Evolutionary conservation across 2,888 invertebrate species (phyloP), one percentile per base, ranked within the genome.

Genomic region (Chironomus tentans): DNA sequence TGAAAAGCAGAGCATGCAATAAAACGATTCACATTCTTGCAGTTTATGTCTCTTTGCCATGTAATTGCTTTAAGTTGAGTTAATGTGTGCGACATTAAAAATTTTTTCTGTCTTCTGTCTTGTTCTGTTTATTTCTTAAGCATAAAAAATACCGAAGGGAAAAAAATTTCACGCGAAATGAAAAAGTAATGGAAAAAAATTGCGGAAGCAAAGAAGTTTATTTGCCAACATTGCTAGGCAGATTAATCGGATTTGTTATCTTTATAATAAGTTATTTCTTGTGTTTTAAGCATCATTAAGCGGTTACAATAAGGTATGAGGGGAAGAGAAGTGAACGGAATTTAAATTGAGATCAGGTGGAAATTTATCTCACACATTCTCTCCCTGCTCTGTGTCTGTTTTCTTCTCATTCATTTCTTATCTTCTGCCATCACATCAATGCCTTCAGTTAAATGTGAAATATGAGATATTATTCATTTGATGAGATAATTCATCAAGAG

Each of bases 391-490:
- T n/a, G n/a, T n/a, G n/a, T 56, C 28, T 12, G 10, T 71, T 71
- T 22, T n/a, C 50, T n/a, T 38, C n/a, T 38, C 22, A 12, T 28
- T 28, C 15, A 12, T n/a, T 38, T 68, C 7, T 56, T 28, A 22
- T 38, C 10, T 46, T 38, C 18, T 7, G 18, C 56, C 15, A 15
- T 15, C 50, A 50, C 15, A 15, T 15, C 56, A 56, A 56, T 15
- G 15, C 70, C 70, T 48, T 50, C 2, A 70, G 70, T 50, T 38
- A 72, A 72, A 22, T 22, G 15, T 61, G 50, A 72, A 72, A 72
- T 72, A 72, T 72, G 72, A 62, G 62, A 72, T 38, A 72, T 72
- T 72, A 50, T 72, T 62, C 72, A 72, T 72, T 70, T 72, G 72
- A 72, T 72, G 38, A 50, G 72, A 61, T 61, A 72, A 72, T 72